Conservation (phyloP, 2,797 vertebrate species). For the Prionace glauca region DNA sequence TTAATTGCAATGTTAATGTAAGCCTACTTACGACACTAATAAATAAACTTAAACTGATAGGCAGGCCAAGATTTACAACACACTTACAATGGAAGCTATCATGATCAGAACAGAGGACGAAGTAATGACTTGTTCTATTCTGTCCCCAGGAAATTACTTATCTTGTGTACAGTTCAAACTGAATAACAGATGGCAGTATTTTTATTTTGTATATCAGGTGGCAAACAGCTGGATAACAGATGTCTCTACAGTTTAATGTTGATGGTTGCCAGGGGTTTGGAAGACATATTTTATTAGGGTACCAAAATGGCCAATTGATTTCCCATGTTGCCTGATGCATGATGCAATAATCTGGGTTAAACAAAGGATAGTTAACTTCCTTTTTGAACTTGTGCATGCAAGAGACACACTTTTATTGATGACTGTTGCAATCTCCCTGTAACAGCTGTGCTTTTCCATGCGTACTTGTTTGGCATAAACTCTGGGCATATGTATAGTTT, state of each 20-base stretch:
- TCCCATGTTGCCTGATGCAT: too few relatives aligned
- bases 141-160: constrained; percentile 8
- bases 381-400: neutral
- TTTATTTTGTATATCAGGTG: constrained; percentile 10
- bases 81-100: neutral
- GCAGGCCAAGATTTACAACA: neutral
- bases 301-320: neutral
- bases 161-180: neutral
- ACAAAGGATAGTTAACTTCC: neutral
- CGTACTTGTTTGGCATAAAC: neutral
- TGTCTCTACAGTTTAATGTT: neutral
- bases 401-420: neutral
- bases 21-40: too few relatives aligned
- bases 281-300: neutral
- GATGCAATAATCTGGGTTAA: neutral
- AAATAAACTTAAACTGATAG: neutral
- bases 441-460: neutral
- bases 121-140: neutral
- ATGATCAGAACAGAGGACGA: neutral
- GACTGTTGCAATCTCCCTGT: neutral
- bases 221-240: constrained; percentile 20
- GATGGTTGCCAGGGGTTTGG: neutral
- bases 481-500: neutral
- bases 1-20: too few relatives aligned
- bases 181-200: neutral